Evolutionary conservation across 2,888 invertebrate genomes (phyloP).

Genomic region (Pachliopta kotzebuea): DNA sequence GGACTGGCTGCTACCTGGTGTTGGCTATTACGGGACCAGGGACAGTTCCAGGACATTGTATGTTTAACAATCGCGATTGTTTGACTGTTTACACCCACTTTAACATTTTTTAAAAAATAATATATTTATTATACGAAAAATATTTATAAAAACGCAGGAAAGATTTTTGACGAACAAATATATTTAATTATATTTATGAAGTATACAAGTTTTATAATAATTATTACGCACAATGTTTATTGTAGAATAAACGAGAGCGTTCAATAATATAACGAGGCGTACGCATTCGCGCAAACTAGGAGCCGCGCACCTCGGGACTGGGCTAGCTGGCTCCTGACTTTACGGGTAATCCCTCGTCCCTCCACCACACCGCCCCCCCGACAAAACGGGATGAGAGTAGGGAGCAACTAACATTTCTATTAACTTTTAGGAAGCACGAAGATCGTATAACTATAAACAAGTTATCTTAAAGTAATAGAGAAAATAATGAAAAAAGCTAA

Average conservation of each 20-base stretch:
- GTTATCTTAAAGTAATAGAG: too few relatives aligned
- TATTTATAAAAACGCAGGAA: too few relatives aligned
- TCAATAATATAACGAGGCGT: conserved; percentile 50
- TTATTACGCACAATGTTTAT: too few relatives aligned
- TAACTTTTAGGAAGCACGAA: too few relatives aligned
- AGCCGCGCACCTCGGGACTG: conserved; percentile 63
- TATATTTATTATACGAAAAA: neutral
- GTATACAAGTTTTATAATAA: too few relatives aligned
- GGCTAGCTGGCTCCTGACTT: conserved; percentile 31
- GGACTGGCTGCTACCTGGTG: conserved; percentile 57
- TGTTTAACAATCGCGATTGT: conserved; percentile 38
- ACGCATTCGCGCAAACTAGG: conserved; percentile 61
- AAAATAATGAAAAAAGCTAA: too few relatives aligned
- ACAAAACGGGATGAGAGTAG: conserved; percentile 3
- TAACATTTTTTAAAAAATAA: neutral
- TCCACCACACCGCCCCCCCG: conserved; percentile 46
- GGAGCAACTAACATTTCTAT: neutral
- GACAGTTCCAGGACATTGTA: conserved; percentile 71
- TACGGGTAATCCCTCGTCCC: conserved; percentile 43
- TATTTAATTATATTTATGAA: too few relatives aligned
- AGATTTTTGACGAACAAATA: too few relatives aligned
- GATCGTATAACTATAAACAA: too few relatives aligned
- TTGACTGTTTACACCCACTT: conserved; percentile 23
- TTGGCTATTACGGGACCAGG: conserved; percentile 69
- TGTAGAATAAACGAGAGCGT: conserved; percentile 36